Evolutionary conservation across 2,797 vertebrate species (phyloP).

Genomic region (Geotria australis): DNA sequence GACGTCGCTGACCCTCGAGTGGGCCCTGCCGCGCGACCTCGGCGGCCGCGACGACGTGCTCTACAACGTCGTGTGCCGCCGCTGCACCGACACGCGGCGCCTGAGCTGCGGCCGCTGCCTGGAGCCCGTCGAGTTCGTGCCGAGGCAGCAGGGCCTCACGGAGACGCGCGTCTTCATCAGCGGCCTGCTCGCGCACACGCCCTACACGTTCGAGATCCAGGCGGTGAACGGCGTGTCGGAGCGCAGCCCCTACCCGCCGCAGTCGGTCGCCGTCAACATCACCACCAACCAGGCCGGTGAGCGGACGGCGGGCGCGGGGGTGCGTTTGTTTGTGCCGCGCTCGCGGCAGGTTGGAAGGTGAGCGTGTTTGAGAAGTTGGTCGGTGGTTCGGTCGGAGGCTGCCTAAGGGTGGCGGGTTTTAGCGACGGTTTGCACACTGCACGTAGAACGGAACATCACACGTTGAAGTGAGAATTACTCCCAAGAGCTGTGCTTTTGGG

Average conservation of each 20-base stretch:
- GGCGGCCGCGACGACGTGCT: constrained; percentile 65
- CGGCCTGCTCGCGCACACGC: constrained; percentile 68
- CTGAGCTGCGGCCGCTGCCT: constrained; percentile 71
- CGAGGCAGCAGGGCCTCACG: constrained; percentile 56
- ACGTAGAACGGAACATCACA: too few species aligned
- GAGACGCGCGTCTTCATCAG: constrained; percentile 77
- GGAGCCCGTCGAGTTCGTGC: constrained; percentile 78
- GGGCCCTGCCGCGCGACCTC: constrained; percentile 63
- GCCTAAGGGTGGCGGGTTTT: too few species aligned
- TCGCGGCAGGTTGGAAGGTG: too few species aligned
- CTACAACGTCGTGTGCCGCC: constrained; percentile 91
- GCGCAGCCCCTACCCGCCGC: constrained; percentile 73
- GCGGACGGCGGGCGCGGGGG: too few species aligned
- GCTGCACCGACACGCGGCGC: constrained; percentile 48
- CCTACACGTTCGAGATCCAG: constrained; percentile 89
- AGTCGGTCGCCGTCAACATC: constrained; percentile 80
- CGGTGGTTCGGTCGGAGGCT: too few species aligned
- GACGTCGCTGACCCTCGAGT: constrained; percentile 84
- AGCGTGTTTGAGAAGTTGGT: too few species aligned
- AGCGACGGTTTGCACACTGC: too few species aligned
- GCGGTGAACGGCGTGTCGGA: constrained; percentile 72
- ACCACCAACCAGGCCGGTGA: constrained; percentile 94
- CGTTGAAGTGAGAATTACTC: too few species aligned
- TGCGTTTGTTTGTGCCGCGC: too few species aligned
- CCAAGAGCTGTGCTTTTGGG: too few species aligned